These are phyloP conservation scores for Cephus runcator DNA, from an alignment of 2,888 invertebrate genomes.

Conservation along the genomic window DNA sequence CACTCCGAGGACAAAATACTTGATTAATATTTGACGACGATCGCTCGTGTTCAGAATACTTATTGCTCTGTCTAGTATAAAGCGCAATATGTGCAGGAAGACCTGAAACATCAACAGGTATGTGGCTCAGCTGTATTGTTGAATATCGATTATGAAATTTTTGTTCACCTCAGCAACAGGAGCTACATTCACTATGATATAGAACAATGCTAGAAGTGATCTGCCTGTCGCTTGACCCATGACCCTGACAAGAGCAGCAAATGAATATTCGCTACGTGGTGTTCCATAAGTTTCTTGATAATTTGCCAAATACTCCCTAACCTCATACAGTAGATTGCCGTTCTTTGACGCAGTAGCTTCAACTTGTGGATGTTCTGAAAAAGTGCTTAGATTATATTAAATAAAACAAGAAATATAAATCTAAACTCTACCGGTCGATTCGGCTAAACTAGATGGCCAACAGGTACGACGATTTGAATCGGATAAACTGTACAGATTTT, in stretches of 20 bases:
- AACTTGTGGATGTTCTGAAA: not conserved
- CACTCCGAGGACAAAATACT: conserved; percentile 44
- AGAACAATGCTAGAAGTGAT: conserved; percentile 50
- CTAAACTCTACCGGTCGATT: conserved; percentile 9
- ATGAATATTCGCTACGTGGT: conserved; percentile 52
- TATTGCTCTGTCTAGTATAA: conserved; percentile 52
- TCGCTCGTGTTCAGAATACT: conserved; percentile 46
- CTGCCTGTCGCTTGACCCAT: conserved; percentile 53
- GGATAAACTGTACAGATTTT: conserved; percentile 44
- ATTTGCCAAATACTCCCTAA: conserved; percentile 49
- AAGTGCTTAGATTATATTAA: not conserved
- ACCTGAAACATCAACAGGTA: conserved; percentile 35
- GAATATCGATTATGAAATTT: not conserved
- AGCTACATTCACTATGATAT: conserved; percentile 49
- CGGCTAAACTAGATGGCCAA: conserved; percentile 7
- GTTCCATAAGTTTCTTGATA: conserved; percentile 53
- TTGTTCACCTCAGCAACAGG: conserved; percentile 47
- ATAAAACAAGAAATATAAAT: conserved; percentile 10
- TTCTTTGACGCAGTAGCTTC: not conserved
- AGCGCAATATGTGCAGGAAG: conserved; percentile 50
- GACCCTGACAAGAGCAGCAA: conserved; percentile 45
- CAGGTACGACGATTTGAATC: conserved; percentile 22
- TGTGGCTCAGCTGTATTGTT: not conserved
- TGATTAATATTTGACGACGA: conserved; percentile 42
- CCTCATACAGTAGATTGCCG: conserved; percentile 27